These are phyloP conservation scores for Hirtodrosophila cameraria DNA, from an alignment of 2,888 invertebrate species.

Conservation along the genomic window DNA sequence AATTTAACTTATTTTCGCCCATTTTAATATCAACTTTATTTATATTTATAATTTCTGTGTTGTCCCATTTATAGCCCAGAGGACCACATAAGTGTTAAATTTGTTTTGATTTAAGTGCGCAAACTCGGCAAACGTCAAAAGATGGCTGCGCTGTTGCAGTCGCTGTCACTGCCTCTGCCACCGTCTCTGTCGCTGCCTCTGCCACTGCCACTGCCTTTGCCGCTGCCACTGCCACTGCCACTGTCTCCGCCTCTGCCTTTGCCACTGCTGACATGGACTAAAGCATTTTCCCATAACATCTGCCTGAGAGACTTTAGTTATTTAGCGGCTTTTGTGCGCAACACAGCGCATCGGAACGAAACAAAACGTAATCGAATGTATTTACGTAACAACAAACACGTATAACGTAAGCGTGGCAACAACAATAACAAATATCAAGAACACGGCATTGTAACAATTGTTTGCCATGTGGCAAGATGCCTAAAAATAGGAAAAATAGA, in stretches of 20 bases:
- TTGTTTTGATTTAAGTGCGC: conserved; percentile 59
- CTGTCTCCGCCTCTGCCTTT: too few relatives aligned
- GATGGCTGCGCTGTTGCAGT: conserved; percentile 30
- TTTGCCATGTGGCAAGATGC: conserved; percentile 31
- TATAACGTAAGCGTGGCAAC: conserved; percentile 20
- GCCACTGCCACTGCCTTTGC: neutral
- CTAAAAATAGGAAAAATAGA: conserved; percentile 58
- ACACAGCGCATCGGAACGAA: conserved; percentile 22
- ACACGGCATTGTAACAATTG: conserved; percentile 13
- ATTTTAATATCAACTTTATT: neutral
- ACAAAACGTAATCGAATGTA: neutral
- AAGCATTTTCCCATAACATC: conserved; percentile 16
- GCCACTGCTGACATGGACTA: too few relatives aligned
- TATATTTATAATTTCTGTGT: conserved; percentile 21
- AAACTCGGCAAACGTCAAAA: conserved; percentile 43
- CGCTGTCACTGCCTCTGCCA: conserved; percentile 8
- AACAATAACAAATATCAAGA: conserved; percentile 25
- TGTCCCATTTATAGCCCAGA: neutral
- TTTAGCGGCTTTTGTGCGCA: conserved; percentile 40
- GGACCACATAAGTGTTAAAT: conserved; percentile 45
- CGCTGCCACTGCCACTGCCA: conserved; percentile 9
- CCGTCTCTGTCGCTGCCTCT: conserved; percentile 10
- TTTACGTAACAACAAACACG: conserved; percentile 4
- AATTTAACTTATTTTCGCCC: too few relatives aligned
- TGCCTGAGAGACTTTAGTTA: conserved; percentile 27